Evolutionary conservation across 2,113 vertebrate species (phyloP), one percentile per base, ranked within the genome.

Genomic region (Hydrolagus affinis): DNA sequence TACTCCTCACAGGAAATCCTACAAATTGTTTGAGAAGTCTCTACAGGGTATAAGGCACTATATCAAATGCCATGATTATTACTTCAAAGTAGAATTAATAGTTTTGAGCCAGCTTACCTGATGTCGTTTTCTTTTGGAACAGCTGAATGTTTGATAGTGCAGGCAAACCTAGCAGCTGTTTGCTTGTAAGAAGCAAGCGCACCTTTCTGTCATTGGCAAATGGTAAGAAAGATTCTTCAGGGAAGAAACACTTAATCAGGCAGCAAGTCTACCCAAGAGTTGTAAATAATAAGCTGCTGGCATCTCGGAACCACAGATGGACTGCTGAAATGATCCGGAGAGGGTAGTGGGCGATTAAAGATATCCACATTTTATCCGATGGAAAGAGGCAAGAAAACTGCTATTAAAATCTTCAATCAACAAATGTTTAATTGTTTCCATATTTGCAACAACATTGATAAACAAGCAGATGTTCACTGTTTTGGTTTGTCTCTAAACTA

Each of bases 231-330:
- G 62, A 83, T 66, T 30, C 25, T 66, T 68, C 25, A 32, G 28
- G 25, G 14, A 66, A 32, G 78, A 68, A 28, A 83, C 32, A 4
- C 32, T 75, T 75, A 75, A 83, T 17, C 23, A 80, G 57, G 3
- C 57, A 60, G 23, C 59, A 80, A 62, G 23, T 14, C 28, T 64
- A 30, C 62, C 78, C 21, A 60, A 66, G 66, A 80, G 11, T 7
- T 66, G 62, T 66, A 80, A 21, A 25, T 6, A 83, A 44, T 6
- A 44, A 44, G 44, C 44, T 44, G 60, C 78, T 83, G 62, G 62
- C 78, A 83, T 83, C 25, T 32, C 30, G 66, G 21, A 19, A 66
- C 32, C 19, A 66, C 32, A 83, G 78, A 66, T 66, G 78, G 62
- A 62, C 62, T 83, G 60, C n/a, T 15, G 14, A 17, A 25, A 10